phyloP scores from a whole-genome alignment of 2,888 invertebrate genomes.

The Macrophya alboannulata region DNA sequence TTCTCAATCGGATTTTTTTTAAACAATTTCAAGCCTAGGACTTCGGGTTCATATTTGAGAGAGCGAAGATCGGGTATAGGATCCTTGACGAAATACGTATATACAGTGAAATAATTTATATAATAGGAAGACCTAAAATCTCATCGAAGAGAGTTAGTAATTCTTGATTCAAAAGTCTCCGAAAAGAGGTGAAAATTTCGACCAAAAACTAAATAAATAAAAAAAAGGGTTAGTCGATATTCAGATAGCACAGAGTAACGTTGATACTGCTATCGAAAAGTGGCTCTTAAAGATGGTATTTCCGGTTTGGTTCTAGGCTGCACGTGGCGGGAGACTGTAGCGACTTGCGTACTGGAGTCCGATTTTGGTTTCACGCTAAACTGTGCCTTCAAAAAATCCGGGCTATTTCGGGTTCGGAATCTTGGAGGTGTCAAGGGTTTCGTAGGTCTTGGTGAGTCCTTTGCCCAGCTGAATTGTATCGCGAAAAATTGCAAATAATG shows the following conservation, averaged over 20 bases:
- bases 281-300: conserved; percentile 65
- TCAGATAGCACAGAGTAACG: conserved; percentile 8
- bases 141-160: neutral
- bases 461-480: conserved; percentile 17
- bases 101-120: no score
- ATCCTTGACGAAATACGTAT: neutral
- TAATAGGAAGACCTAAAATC: neutral
- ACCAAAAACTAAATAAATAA: neutral
- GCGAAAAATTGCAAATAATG: neutral
- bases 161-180: neutral
- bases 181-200: neutral
- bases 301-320: conserved; percentile 82
- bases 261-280: neutral
- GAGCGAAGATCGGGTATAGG: neutral
- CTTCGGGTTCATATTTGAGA: neutral
- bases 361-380: conserved; percentile 95
- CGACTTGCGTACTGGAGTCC: conserved; percentile 93
- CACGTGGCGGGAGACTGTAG: conserved; percentile 85
- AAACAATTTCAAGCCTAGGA: neutral
- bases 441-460: conserved; percentile 91
- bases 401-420: conserved; percentile 94
- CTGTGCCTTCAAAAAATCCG: conserved; percentile 96
- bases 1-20: neutral
- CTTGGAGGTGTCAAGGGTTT: conserved; percentile 95
- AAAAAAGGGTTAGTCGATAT: neutral